A percentile compares a stretch with the other conserved stretches of the same genome.
These are phyloP conservation scores for Psilopogon haemacephalus DNA, from an alignment of 2,113 vertebrate genomes.

Conservation along the genomic window DNA sequence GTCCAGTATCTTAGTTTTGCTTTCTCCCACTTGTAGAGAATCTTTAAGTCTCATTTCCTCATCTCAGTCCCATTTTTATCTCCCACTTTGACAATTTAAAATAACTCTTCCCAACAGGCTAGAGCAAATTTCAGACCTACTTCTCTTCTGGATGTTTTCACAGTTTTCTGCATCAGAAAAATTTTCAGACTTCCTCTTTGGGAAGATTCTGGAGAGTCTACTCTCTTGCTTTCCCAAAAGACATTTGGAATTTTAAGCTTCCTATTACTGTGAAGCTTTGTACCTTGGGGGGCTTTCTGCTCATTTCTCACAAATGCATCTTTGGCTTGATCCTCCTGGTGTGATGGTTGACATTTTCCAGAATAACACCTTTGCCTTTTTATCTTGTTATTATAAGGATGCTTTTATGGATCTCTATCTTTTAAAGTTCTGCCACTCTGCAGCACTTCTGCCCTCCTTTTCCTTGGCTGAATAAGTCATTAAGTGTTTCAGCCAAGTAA, in stretches of 20 bases:
- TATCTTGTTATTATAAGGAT: neutral
- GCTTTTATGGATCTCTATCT: neutral
- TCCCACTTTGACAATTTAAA: slow-evolving; percentile 27
- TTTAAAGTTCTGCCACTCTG: neutral
- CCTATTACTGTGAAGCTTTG: neutral
- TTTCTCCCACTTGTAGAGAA: neutral
- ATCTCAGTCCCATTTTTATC: slow-evolving; percentile 1
- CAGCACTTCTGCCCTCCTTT: neutral
- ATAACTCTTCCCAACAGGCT: neutral
- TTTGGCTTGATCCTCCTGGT: neutral
- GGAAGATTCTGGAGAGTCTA: neutral
- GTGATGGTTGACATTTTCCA: slow-evolving; percentile 1
- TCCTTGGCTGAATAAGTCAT: neutral
- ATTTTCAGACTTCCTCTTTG: neutral
- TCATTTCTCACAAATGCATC: neutral
- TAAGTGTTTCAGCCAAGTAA: neutral
- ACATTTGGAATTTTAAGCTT: neutral
- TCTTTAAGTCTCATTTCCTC: neutral
- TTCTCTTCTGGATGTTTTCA: slow-evolving; percentile 3
- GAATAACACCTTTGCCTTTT: neutral
- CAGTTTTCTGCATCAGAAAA: slow-evolving; percentile 19
- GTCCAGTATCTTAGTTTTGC: neutral
- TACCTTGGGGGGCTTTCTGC: neutral
- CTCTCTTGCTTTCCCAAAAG: neutral
- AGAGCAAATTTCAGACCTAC: neutral